phyloP scores from a whole-genome alignment of 2,888 invertebrate species.

The Liposcelis brunnea region DNA sequence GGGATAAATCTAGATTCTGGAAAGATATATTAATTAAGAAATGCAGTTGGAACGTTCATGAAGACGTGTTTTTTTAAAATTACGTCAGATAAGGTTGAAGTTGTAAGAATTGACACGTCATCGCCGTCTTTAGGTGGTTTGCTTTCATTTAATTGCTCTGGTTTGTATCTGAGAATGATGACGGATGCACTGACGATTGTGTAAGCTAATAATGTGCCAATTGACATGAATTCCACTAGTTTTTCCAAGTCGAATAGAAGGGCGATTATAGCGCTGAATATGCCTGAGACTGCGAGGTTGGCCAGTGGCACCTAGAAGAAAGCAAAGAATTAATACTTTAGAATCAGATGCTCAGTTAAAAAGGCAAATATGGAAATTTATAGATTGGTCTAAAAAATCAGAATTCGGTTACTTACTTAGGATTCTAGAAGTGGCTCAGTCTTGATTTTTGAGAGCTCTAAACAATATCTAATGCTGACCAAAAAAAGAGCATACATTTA shows the following conservation, averaged over 20 bases:
- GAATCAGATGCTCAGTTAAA: neutral
- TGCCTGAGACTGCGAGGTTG: slow-evolving; percentile 54
- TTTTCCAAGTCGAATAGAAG: slow-evolving; percentile 75
- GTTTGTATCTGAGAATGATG: slow-evolving; percentile 67
- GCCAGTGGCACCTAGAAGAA: slow-evolving; percentile 34
- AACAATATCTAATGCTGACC: too few species aligned
- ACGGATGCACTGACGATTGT: slow-evolving; percentile 84
- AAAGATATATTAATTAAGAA: neutral
- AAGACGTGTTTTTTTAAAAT: too few species aligned
- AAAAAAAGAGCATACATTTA: too few species aligned
- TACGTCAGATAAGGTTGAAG: neutral
- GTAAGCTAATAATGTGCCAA: slow-evolving; percentile 73
- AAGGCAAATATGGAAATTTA: neutral
- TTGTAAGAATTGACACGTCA: slow-evolving; percentile 21
- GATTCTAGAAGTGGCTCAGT: too few species aligned
- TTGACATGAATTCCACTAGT: slow-evolving; percentile 87
- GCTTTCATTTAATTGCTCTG: slow-evolving; percentile 22
- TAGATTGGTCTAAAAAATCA: too few species aligned
- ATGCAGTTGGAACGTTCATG: slow-evolving; percentile 21
- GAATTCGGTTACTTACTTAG: too few species aligned
- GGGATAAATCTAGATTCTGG: slow-evolving; percentile 14
- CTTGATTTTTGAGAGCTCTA: too few species aligned
- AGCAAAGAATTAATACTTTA: slow-evolving; percentile 2
- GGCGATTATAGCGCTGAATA: slow-evolving; percentile 58
- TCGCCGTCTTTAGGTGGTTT: slow-evolving; percentile 32